Conservation (phyloP, 2,888 invertebrate species). For the Hedychridium roseum region DNA sequence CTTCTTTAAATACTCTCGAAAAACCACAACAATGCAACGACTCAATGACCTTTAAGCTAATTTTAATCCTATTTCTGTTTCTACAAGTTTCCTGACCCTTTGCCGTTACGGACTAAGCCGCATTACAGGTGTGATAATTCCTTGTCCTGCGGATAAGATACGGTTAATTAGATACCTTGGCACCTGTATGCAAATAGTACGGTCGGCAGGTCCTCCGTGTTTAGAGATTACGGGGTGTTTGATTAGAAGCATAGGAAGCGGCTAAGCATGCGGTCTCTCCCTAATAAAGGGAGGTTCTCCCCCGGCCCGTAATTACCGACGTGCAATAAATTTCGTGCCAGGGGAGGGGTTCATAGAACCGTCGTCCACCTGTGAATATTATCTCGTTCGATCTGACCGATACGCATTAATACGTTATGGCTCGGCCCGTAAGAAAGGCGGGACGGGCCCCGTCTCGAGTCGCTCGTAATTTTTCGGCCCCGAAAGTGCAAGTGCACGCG, state of each 20-base stretch:
- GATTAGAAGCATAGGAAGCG: background rate
- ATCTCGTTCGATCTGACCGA: slow-evolving; percentile 30
- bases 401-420: no score
- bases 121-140: slow-evolving; percentile 9
- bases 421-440: background rate
- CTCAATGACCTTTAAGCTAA: no score
- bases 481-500: background rate
- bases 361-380: slow-evolving; percentile 29
- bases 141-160: slow-evolving; percentile 4
- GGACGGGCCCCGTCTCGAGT: background rate
- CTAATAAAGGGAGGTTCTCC: slow-evolving; percentile 15
- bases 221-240: background rate
- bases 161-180: background rate
- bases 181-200: slow-evolving; percentile 11
- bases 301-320: slow-evolving; percentile 23
- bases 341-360: slow-evolving; percentile 16
- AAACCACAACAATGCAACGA: no score
- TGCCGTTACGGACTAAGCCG: slow-evolving; percentile 7
- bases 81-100: background rate
- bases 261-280: background rate
- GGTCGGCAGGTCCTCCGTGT: background rate
- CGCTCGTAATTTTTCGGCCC: background rate
- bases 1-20: no score
- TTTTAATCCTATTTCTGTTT: no score
- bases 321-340: slow-evolving; percentile 23